Evolutionary conservation across 2,797 vertebrate genomes (phyloP), one percentile per base, ranked within the genome.

Genomic region (Sciaenops ocellatus): DNA sequence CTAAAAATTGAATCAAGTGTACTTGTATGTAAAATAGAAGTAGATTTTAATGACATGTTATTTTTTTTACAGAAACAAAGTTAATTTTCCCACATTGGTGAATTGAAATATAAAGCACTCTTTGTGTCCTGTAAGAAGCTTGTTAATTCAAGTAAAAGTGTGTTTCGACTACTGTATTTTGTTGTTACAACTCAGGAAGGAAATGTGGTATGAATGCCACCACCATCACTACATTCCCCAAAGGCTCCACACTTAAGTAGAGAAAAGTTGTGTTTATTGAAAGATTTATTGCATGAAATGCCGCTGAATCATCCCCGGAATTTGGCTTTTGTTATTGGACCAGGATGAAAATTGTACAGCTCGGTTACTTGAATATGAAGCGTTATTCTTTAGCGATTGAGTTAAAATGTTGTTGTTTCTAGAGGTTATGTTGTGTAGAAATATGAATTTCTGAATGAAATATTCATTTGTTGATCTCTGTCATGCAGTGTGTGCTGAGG

Each of bases 401-500:
- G 18, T 42, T 65, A 1, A 41, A 13, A 61, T 42, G 26, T 38
- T 13, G 6, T 34, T 42, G 6, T 64, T 72, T 47, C 16, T n/a
- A 34, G 15, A 62, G 17, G 1, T 16, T 44, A 17, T 54, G 30
- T 26, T 5, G 20, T 38, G 22, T 9, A 56, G 41, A 65, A 56
- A 62, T 62, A 9, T 6, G 7, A 44, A 38, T 47, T 42, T 48
- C 18, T 52, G 9, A 34, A 54, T 69, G 8, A 61, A 59, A 62
- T 51, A 65, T 82, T 72, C 2, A 74, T 57, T 81, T 69, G 34
- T 46, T 64, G 64, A 44, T 89, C 26, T 90, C 55, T 80, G 50
- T 73, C 56, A 66, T 76, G 26, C 83, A 98, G 98, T 99, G 42
- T 99, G 98, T 93, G 98, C 98, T 75, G 98, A 99, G 94, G 95